Base-by-base conservation (phyloP, 2,113 vertebrate genomes). In the Rhinoptilus africanus region DNA sequence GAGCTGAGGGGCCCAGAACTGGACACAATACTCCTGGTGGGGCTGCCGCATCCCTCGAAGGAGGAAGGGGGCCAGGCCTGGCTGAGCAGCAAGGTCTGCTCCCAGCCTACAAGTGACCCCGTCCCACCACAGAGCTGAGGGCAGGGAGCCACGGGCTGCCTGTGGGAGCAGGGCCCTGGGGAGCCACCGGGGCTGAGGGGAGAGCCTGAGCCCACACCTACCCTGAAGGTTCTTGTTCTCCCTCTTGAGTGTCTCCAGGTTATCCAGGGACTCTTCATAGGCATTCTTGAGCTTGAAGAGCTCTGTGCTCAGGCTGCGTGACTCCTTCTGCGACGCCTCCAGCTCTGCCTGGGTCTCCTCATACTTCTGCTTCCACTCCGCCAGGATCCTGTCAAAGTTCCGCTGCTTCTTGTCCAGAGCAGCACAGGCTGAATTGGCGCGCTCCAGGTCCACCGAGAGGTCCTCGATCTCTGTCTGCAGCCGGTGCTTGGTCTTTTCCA, bases 201-300 rank as follows among this genome's bases (percentile, higher is more conserved):
- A 72, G 34, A 17, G 6, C n/a, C 0, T 8, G 41, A 86, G 39
- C 60, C 43, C 43, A 21, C 34, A 11, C 90, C 10, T 98, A 99
- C 99, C 99, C 96, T 99, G 99, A 34, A 99, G 97, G 96, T 99
- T 99, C 98, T 99, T 99, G 97, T 99, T 99, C 97, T 99, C 99
- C 63, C 99, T 97, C 97, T 98, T 99, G 85, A 99, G 96, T 2
- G 98, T 99, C 97, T 99, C 99, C 94, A 99, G 97, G 91, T 99
- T 98, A 78, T 99, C 99, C 32, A 99, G 95, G 6, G 98, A 98
- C 97, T 99, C 99, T 94, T 99, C 99, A 0, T 99, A 99, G 82
- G 98, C 98, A 8, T 99, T 99, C 96, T 99, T 99, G 83, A 99
- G 98, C 82, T 99, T 99, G 95, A 99, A 99, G 71, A 99, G 99